phyloP scores from a whole-genome alignment of 2,113 vertebrate species.

The Pimephales promelas region DNA sequence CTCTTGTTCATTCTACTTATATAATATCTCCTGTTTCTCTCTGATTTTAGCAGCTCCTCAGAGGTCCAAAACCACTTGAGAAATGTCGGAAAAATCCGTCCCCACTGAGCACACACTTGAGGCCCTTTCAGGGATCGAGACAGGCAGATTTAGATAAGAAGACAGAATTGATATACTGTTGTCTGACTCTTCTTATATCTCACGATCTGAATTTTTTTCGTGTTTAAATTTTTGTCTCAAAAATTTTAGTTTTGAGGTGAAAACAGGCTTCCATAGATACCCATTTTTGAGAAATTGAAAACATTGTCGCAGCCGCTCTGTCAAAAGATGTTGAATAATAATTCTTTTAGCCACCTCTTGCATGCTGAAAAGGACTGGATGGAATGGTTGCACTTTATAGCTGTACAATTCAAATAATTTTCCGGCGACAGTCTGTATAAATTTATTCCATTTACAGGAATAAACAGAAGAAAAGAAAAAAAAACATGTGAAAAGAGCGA shows the following conservation, averaged over 20 bases:
- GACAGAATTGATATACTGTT: neutral
- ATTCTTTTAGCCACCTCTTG: conserved; percentile 28
- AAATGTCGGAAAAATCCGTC: neutral
- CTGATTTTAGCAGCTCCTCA: neutral
- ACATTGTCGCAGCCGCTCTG: conserved; percentile 32
- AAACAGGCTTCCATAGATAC: neutral
- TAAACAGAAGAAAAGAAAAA: conserved; percentile 13
- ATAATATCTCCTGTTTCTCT: neutral
- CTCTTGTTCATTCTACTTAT: neutral
- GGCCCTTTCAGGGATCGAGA: conserved; percentile 2
- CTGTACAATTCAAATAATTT: conserved; percentile 21
- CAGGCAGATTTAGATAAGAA: conserved; percentile 34
- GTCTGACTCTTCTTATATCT: neutral
- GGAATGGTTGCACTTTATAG: conserved; percentile 8
- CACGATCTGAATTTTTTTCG: neutral
- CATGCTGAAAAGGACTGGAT: neutral
- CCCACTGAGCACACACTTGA: neutral
- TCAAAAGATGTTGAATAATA: conserved; percentile 28
- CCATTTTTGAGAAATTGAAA: conserved; percentile 28
- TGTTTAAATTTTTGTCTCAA: neutral
- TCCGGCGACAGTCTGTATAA: neutral
- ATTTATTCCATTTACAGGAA: neutral
- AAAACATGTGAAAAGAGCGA: neutral
- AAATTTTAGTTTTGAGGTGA: neutral
- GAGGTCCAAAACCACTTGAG: conserved; percentile 1